These are phyloP conservation scores for Psephotus haematonotus DNA, from an alignment of 2,113 vertebrate species.

Conservation along the genomic window DNA sequence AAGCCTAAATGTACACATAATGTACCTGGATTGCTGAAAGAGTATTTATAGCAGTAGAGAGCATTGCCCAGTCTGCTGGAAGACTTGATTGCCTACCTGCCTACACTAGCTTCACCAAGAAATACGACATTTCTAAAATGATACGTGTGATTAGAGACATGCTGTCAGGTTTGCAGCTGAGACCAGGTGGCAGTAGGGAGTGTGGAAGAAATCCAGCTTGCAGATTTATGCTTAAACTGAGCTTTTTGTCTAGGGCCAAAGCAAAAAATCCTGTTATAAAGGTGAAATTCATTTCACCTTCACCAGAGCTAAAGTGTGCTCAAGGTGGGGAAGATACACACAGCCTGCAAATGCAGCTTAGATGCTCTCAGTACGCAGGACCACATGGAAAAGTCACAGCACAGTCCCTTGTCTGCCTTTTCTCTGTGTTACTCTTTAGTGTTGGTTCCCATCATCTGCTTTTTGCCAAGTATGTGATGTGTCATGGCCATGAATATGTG, in stretches of 20 bases:
- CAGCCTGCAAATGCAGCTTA: neutral
- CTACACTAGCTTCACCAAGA: neutral
- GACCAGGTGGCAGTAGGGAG: neutral
- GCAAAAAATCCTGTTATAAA: neutral
- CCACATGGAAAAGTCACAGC: neutral
- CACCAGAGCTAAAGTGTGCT: neutral
- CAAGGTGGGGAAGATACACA: neutral
- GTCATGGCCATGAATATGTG: neutral
- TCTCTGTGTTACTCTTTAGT: neutral
- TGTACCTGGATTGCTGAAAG: neutral
- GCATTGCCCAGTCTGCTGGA: neutral
- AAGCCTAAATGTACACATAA: neutral
- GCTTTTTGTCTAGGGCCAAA: neutral
- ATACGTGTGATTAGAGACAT: neutral
- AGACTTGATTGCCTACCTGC: neutral
- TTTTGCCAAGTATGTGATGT: neutral
- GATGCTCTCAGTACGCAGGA: neutral
- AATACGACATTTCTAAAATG: neutral
- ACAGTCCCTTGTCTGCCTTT: neutral
- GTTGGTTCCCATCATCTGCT: neutral
- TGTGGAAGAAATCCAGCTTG: neutral
- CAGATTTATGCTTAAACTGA: neutral
- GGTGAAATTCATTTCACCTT: neutral
- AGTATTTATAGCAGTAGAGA: neutral
- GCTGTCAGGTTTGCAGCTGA: neutral